Evolutionary conservation across 2,888 invertebrate species (phyloP).

Genomic region (Endotricha flammealis): DNA sequence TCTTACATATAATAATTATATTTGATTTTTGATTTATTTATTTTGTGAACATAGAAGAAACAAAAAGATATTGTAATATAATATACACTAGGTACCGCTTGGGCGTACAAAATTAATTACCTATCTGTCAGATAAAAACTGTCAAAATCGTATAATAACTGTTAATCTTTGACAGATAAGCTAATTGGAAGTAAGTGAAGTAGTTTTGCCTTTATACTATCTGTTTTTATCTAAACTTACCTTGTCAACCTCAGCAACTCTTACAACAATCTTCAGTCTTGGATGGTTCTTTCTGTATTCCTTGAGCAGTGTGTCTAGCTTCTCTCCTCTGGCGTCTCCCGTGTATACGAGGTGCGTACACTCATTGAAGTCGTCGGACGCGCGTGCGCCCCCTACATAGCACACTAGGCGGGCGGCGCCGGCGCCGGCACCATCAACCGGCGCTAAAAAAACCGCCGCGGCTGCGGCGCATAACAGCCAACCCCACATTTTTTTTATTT

Average conservation of each 20-base stretch:
- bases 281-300: conserved; percentile 68
- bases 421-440: conserved; percentile 49
- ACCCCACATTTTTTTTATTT: conserved; percentile 50
- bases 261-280: conserved; percentile 74
- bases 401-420: conserved; percentile 70
- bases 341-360: conserved; percentile 74
- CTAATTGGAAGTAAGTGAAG: not conserved
- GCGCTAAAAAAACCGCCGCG: conserved; percentile 35
- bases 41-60: too few species aligned
- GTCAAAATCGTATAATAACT: too few species aligned
- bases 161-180: conserved; percentile 6
- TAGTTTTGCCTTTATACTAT: not conserved
- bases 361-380: conserved; percentile 52
- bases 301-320: conserved; percentile 61
- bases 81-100: too few species aligned
- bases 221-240: conserved; percentile 47
- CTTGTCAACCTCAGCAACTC: conserved; percentile 77
- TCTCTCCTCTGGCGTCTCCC: conserved; percentile 62
- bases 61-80: too few species aligned
- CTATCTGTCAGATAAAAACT: too few species aligned
- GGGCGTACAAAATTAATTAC: too few species aligned
- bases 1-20: too few species aligned
- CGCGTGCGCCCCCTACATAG: conserved; percentile 56
- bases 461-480: conserved; percentile 51
- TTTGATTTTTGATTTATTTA: too few species aligned